phyloP scores from a whole-genome alignment of 1,140 invertebrate species.

The Papilio polyxenes region DNA sequence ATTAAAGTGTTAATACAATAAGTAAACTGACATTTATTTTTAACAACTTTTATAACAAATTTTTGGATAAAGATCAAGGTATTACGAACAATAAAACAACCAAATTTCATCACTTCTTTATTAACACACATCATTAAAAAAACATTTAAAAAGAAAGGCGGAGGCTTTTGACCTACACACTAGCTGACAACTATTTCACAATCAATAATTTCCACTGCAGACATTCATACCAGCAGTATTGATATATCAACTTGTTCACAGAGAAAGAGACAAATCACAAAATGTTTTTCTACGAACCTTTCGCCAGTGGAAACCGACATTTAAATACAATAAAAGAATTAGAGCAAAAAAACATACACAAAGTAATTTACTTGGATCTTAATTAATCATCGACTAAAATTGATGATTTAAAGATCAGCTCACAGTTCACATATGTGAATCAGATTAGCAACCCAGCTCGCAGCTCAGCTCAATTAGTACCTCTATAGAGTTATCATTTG shows the following conservation, averaged over 20 bases:
- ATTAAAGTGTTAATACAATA: slow-evolving; percentile 14
- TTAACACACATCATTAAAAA: not conserved
- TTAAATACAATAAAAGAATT: not conserved
- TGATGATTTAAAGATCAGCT: no score
- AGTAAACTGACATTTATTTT: not conserved
- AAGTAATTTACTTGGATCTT: not conserved
- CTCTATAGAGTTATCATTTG: no score
- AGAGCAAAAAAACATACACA: not conserved
- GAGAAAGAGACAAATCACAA: no score
- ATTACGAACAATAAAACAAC: not conserved
- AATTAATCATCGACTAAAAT: not conserved
- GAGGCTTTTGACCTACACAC: not conserved
- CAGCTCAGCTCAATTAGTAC: no score
- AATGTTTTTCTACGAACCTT: not conserved
- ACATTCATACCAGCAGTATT: no score
- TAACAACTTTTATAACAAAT: not conserved
- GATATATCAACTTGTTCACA: no score
- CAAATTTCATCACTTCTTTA: not conserved
- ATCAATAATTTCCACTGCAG: not conserved
- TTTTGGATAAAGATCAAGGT: no score
- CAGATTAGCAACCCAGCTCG: no score
- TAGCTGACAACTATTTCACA: not conserved
- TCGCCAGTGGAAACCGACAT: not conserved
- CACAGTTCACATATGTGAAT: no score
- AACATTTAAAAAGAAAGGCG: not conserved